A percentile compares a stretch with the other conserved stretches of the same genome.
phyloP scores from a whole-genome alignment of 2,113 vertebrate species.

The Maylandia zebra region DNA sequence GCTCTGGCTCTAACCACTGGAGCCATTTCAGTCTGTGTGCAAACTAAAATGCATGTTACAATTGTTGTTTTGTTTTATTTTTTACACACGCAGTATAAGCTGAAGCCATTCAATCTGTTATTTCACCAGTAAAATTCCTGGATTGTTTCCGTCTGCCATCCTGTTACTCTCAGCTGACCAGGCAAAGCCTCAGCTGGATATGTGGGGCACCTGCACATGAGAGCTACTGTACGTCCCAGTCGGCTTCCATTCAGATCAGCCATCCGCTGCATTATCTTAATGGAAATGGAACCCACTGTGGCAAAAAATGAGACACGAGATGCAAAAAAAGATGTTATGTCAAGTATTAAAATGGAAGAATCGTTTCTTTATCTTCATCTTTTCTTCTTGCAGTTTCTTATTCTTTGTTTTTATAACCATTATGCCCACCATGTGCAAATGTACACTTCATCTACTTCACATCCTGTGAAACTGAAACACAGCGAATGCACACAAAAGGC shows the following conservation, averaged over 20 bases:
- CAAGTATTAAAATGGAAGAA: background rate
- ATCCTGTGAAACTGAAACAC: background rate
- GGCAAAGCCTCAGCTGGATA: conserved; percentile 37
- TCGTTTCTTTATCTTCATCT: background rate
- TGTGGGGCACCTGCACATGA: conserved; percentile 34
- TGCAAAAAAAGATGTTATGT: background rate
- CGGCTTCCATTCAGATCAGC: background rate
- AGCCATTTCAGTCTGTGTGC: background rate
- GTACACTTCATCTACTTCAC: background rate
- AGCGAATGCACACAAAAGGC: background rate
- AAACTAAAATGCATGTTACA: background rate
- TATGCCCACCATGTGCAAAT: background rate
- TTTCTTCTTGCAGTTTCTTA: background rate
- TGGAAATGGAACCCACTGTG: background rate
- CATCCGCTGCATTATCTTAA: background rate
- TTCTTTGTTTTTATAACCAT: background rate
- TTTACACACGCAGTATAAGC: background rate
- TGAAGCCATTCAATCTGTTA: background rate
- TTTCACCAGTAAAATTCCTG: background rate
- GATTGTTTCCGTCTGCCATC: conserved; percentile 2
- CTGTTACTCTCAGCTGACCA: conserved; percentile 25
- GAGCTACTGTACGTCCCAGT: background rate
- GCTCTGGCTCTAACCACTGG: background rate
- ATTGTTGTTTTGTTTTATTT: background rate
- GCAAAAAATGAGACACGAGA: background rate